Conservation (phyloP, 2,888 invertebrate genomes). For the Baccha elongata region DNA sequence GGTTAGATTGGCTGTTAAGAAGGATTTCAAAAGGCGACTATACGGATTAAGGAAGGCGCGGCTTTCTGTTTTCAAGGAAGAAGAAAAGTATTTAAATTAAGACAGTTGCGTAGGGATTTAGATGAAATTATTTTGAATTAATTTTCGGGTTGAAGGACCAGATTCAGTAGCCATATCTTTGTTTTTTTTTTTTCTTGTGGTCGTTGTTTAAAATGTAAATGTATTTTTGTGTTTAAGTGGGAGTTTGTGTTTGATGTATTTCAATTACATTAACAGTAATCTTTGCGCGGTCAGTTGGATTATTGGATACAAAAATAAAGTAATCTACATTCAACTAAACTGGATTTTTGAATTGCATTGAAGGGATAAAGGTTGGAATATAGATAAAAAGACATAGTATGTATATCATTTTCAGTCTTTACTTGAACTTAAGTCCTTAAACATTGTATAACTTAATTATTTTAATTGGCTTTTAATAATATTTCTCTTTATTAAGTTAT, state of each 20-base stretch:
- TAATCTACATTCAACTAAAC: constrained; percentile 17
- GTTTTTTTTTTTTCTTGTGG: constrained; percentile 26
- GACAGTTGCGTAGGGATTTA: constrained; percentile 75
- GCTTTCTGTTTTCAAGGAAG: constrained; percentile 10
- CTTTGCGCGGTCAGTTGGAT: constrained; percentile 69
- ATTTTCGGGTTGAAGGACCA: constrained; percentile 75
- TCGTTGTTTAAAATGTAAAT: constrained; percentile 39
- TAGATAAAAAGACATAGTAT: background rate
- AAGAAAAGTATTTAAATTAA: constrained; percentile 74
- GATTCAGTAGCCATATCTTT: constrained; percentile 1
- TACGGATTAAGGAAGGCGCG: constrained; percentile 64
- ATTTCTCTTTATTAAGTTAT: no score
- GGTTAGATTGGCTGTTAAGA: constrained; percentile 76
- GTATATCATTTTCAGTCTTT: no score
- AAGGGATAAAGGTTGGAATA: background rate
- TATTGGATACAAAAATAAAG: constrained; percentile 35
- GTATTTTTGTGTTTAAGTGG: constrained; percentile 41
- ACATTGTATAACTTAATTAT: no score
- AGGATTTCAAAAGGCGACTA: constrained; percentile 74
- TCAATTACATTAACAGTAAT: constrained; percentile 72
- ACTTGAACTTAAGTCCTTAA: no score
- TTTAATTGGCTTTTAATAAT: no score
- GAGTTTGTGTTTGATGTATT: constrained; percentile 64
- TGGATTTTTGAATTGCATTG: constrained; percentile 37
- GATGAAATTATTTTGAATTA: constrained; percentile 76